phyloP scores from a whole-genome alignment of 53 echinoderm and acorn worm genomes.

The Apostichopus leukothele region DNA sequence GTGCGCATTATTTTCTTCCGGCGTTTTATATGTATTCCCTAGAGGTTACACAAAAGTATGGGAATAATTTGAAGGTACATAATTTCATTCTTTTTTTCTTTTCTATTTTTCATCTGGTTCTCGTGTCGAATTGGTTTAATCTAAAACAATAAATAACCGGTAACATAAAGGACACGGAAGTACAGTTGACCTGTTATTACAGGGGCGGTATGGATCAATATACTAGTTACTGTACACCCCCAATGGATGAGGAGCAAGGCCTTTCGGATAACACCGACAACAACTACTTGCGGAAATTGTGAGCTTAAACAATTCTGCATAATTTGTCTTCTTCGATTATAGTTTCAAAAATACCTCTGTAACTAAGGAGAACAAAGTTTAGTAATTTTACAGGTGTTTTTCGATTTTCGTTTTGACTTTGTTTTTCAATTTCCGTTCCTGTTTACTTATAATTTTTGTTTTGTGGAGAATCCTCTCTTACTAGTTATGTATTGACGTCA shows the following conservation, averaged over 20 bases:
- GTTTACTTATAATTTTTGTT: no score
- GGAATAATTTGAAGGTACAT: not conserved
- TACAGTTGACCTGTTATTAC: constrained; percentile 6
- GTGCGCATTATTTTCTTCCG: no score
- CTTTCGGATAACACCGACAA: not conserved
- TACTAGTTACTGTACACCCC: not conserved
- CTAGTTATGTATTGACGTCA: no score
- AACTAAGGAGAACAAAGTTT: not conserved
- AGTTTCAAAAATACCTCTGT: not conserved
- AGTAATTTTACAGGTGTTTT: no score
- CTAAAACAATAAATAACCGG: constrained; percentile 38
- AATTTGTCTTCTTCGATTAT: not conserved
- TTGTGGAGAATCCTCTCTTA: no score
- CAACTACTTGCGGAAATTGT: not conserved
- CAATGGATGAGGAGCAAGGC: not conserved
- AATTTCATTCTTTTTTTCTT: not conserved
- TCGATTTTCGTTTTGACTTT: no score
- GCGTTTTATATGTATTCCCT: not conserved
- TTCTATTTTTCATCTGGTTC: not conserved
- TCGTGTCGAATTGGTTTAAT: constrained; percentile 28
- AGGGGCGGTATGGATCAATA: not conserved
- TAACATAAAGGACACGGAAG: constrained; percentile 11
- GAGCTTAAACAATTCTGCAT: constrained; percentile 1
- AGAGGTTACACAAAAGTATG: not conserved
- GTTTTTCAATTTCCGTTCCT: no score